Evolutionary conservation across 2,113 vertebrate genomes (phyloP), one percentile per base, ranked within the genome.

Genomic region (Echinops telfairi): DNA sequence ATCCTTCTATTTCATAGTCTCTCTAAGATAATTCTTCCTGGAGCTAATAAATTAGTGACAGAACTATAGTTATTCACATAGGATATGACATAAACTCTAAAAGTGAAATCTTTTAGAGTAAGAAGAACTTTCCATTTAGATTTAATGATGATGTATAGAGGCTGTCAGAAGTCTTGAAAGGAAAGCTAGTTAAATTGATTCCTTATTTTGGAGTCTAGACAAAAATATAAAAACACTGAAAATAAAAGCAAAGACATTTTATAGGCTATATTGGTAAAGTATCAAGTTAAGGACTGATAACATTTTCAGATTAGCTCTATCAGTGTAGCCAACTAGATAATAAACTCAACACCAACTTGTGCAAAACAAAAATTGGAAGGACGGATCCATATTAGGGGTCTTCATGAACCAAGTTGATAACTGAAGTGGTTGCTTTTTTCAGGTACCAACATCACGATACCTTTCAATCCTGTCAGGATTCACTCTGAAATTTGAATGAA

Each of bases 111-210:
- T 79, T 92, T 77, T n/a, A 86, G 66, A 27, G 36, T 81, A 81
- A 91, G 94, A 95, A 73, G 20, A 15, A 66, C 31, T 36, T 23
- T 62, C 78, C 75, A 38, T 79, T 93, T 90, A 81, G 62, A 86
- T 53, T 88, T 92, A 85, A 84, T 85, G 76, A 71, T 76, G 71
- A 89, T 62, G 5, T 36, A 2, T 81, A 9, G 15, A 88, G 31
- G 38, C 19, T 81, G 78, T 93, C 83, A 80, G 75, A 92, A 96
- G 17, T 53, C 20, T 78, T 83, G 27, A 93, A 95, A 94, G n/a
- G 62, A 92, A 84, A n/a, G 23, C 17, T 84, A 70, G 43, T 85
- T 85, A 91, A 89, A 86, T 86, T 86, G 78, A 88, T 90, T 89
- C 90, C 38, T 85, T 93, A 89, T 33, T 77, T 82, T 91, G 58